phyloP scores from a whole-genome alignment of 1,140 invertebrate species.

The Drosophila sulfurigaster region DNA sequence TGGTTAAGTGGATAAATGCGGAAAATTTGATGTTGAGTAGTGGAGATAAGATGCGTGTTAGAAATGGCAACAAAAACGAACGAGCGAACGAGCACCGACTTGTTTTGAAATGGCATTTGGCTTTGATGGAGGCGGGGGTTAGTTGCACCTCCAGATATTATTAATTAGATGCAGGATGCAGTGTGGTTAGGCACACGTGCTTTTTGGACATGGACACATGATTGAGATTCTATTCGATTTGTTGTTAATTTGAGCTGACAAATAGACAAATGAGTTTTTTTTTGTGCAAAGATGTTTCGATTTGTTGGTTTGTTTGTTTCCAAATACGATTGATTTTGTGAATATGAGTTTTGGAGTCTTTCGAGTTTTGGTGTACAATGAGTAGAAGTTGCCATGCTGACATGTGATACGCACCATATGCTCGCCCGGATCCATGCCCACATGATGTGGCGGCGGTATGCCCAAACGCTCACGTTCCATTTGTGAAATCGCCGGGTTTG shows the following conservation, averaged over 20 bases:
- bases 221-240: slow-evolving; percentile 16
- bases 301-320: slow-evolving; percentile 57
- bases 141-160: slow-evolving; percentile 12
- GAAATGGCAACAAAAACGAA: slow-evolving; percentile 20
- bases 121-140: slow-evolving; percentile 6
- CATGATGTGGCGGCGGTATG: slow-evolving; percentile 88
- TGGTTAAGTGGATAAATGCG: slow-evolving; percentile 21
- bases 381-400: slow-evolving; percentile 84
- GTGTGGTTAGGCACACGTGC: slow-evolving; percentile 39
- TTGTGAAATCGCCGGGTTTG: slow-evolving; percentile 90
- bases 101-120: slow-evolving; percentile 14
- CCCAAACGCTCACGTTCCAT: slow-evolving; percentile 95
- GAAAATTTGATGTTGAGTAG: slow-evolving; percentile 8
- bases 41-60: slow-evolving; percentile 39
- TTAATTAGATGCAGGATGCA: background rate
- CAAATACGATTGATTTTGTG: slow-evolving; percentile 85
- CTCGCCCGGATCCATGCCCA: slow-evolving; percentile 87
- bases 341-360: slow-evolving; percentile 71
- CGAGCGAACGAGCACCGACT: slow-evolving; percentile 34
- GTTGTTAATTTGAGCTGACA: slow-evolving; percentile 44
- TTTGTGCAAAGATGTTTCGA: slow-evolving; percentile 52
- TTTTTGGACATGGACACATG: slow-evolving; percentile 46
- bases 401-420: slow-evolving; percentile 86
- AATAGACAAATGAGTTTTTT: slow-evolving; percentile 69
- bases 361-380: slow-evolving; percentile 82